Conservation (phyloP, 2,888 invertebrate genomes). For the Mythimna ferrago region DNA sequence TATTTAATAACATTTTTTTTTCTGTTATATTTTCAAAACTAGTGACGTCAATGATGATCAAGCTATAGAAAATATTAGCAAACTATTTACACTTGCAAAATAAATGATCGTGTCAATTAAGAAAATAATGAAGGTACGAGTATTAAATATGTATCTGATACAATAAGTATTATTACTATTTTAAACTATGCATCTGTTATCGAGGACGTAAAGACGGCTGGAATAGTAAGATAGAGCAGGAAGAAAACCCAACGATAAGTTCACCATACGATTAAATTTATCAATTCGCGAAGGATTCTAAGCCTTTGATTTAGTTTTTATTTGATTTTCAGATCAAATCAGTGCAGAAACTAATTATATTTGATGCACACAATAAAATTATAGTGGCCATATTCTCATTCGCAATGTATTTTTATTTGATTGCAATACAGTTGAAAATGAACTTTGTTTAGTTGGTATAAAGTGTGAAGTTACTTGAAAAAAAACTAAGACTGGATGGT, state of each 20-base stretch:
- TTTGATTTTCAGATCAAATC: conserved; percentile 44
- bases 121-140: not conserved
- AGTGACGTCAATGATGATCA: not conserved
- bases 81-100: not conserved
- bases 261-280: not conserved
- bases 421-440: not conserved
- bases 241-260: not conserved
- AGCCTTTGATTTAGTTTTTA: conserved; percentile 14
- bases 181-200: not conserved
- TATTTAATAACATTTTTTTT: no score
- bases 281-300: conserved; percentile 4
- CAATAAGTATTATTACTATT: conserved; percentile 8
- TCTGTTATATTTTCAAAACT: no score
- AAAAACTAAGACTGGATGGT: conserved; percentile 15
- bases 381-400: conserved; percentile 16
- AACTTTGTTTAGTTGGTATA: not conserved
- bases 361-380: conserved; percentile 58
- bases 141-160: not conserved
- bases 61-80: not conserved
- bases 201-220: not conserved
- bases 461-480: conserved; percentile 29
- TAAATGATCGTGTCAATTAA: not conserved
- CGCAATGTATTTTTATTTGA: conserved; percentile 11
- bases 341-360: conserved; percentile 44
- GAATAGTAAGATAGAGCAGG: not conserved